Percentiles rank a stretch among this genome's conserved stretches.
phyloP scores from a whole-genome alignment of 37 sponge, comb jelly and placozoan genomes.

The Diacarnus erythraeanus region DNA sequence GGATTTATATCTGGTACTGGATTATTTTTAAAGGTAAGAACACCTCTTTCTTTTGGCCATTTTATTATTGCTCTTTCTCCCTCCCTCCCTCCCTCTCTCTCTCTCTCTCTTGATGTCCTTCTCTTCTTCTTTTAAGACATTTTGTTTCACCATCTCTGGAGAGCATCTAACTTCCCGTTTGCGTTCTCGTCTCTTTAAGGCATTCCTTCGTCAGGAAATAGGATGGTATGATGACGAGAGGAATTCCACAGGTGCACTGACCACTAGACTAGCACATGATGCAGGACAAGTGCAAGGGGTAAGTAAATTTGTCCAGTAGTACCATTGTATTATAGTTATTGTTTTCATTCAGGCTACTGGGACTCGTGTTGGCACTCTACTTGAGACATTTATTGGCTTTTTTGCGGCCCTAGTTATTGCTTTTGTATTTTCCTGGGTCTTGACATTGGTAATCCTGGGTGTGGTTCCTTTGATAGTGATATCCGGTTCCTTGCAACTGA shows the following conservation, averaged over 20 bases:
- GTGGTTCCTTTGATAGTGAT: slow-evolving; percentile 41
- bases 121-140: slow-evolving; percentile 37
- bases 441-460: slow-evolving; percentile 65
- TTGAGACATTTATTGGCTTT: slow-evolving; percentile 52
- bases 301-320: background rate
- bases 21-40: slow-evolving; percentile 55
- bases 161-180: slow-evolving; percentile 70
- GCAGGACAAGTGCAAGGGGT: slow-evolving; percentile 79
- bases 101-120: background rate
- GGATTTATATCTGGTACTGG: slow-evolving; percentile 52
- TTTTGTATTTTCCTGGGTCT: slow-evolving; percentile 73
- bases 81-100: background rate
- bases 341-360: slow-evolving; percentile 66
- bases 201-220: slow-evolving; percentile 85
- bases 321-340: background rate
- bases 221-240: slow-evolving; percentile 83
- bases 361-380: slow-evolving; percentile 53
- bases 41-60: background rate
- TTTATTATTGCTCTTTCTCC: background rate
- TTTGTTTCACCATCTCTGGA: slow-evolving; percentile 74
- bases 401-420: slow-evolving; percentile 49
- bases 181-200: slow-evolving; percentile 54
- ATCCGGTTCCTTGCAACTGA: slow-evolving; percentile 25
- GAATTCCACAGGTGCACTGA: slow-evolving; percentile 85
- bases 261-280: slow-evolving; percentile 83